These are phyloP conservation scores for Mormyrops boulengeri DNA, from an alignment of 2,797 vertebrate species.

Conservation along the genomic window DNA sequence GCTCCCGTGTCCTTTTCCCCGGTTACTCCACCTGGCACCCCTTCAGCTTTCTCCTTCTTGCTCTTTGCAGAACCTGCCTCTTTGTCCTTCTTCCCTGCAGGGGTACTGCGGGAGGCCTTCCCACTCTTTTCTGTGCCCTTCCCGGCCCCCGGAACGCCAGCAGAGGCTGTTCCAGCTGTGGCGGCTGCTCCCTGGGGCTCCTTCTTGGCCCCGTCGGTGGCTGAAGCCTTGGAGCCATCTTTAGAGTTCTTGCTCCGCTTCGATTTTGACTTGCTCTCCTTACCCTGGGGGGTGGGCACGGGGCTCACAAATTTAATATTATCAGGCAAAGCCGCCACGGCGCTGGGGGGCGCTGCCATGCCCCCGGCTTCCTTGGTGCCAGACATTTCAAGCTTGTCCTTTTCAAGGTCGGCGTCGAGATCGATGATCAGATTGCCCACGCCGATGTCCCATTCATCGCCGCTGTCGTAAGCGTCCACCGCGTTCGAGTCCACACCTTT, in stretches of 20 bases:
- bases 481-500: slow-evolving; percentile 99
- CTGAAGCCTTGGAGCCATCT: slow-evolving; percentile 79
- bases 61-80: slow-evolving; percentile 82
- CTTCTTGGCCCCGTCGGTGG: slow-evolving; percentile 83
- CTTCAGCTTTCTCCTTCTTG: slow-evolving; percentile 95
- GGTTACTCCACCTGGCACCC: slow-evolving; percentile 59
- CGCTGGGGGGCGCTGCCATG: slow-evolving; percentile 78
- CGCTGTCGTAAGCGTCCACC: slow-evolving; percentile 98
- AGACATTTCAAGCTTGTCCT: slow-evolving; percentile 99
- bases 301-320: slow-evolving; percentile 98
- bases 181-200: slow-evolving; percentile 71
- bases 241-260: slow-evolving; percentile 98
- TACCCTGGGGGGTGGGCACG: slow-evolving; percentile 90
- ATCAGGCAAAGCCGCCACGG: slow-evolving; percentile 90
- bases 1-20: slow-evolving; percentile 78
- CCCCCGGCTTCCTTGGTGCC: slow-evolving; percentile 90
- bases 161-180: slow-evolving; percentile 54
- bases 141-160: slow-evolving; percentile 56
- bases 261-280: slow-evolving; percentile 98
- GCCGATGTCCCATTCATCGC: slow-evolving; percentile 99
- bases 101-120: slow-evolving; percentile 79
- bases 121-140: slow-evolving; percentile 85
- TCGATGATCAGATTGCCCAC: slow-evolving; percentile 99
- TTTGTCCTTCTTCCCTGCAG: slow-evolving; percentile 89
- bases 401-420: slow-evolving; percentile 99